Evolutionary conservation across 2,113 vertebrate species (phyloP), one percentile per base, ranked within the genome.

Genomic region (Nycticryphes semicollaris): DNA sequence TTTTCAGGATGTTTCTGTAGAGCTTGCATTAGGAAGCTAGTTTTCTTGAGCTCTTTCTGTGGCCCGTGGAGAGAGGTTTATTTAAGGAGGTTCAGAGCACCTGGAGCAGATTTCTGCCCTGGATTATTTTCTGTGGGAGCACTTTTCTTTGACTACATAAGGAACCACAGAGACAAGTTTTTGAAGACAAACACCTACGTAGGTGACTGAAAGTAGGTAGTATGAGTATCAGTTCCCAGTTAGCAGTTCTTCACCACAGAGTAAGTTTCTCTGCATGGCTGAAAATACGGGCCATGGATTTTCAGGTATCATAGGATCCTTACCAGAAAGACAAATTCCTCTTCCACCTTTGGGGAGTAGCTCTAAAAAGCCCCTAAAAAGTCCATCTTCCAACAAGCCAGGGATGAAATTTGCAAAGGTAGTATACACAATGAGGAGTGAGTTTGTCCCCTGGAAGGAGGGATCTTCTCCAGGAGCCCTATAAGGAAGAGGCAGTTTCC

Each of bases 371-470:
- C 51, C 43, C 18, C 10, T 69, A 16, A 27, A 27, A 73, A 68
- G 6, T 41, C 22, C 1, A 4, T 33, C 22, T 24, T 54, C 14
- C 16, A 57, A 41, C 11, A 77, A 45, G 62, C 5, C 3, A 1
- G 2, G 2, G 1, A 6, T 82, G 8, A 35, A 30, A 79, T 47
- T 68, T 63, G 39, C 22, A 60, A 43, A 51, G 19, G 5, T 30
- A 16, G 2, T 30, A 33, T n/a, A 25, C 64, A 19, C 10, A 50
- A 1, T 5, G 6, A 3, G 47, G 3, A 18, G 2, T 21, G 20
- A 2, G 0, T 72, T 90, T 85, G 6, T 47, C 8, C 31, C 7
- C 8, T 28, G 9, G 20, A 66, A 88, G n/a, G 21, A 57, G 19
- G 27, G 4, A 4, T 7, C 37, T 87, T 80, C 27, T 75, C 19